phyloP scores from a whole-genome alignment of 2,797 vertebrate species.

The Melanitta fusca region DNA sequence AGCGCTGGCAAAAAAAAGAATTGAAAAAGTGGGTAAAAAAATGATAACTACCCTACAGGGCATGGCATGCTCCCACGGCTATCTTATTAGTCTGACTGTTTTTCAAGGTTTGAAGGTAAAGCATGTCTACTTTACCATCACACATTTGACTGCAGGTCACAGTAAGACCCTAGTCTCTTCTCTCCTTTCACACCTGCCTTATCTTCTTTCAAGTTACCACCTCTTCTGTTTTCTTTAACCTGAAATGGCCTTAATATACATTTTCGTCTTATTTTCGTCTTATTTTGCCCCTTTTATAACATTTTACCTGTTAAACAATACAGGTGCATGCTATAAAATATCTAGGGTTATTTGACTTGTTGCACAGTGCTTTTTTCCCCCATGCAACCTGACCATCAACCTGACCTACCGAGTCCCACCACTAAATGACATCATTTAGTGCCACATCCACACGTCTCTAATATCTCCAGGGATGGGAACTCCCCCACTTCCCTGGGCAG shows the following conservation, averaged over 20 bases:
- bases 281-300: not conserved
- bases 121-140: not conserved
- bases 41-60: not conserved
- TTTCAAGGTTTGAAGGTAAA: not conserved
- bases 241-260: not conserved
- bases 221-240: not conserved
- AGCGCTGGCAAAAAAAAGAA: not conserved
- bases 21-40: not conserved
- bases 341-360: not conserved
- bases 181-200: not conserved
- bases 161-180: not conserved
- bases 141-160: not conserved
- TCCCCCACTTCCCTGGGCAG: not conserved
- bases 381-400: not conserved
- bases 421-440: too few species aligned
- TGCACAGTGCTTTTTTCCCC: too few species aligned
- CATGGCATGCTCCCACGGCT: not conserved
- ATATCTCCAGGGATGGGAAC: too few species aligned
- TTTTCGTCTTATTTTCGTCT: not conserved
- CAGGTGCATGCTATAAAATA: not conserved
- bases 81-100: not conserved
- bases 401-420: too few species aligned
- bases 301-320: not conserved
- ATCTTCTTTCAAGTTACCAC: not conserved
- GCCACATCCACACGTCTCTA: too few species aligned